A percentile compares a stretch with the other conserved stretches of the same genome.
These are phyloP conservation scores for Andrena minutula DNA, from an alignment of 2,888 invertebrate species.

Conservation along the genomic window DNA sequence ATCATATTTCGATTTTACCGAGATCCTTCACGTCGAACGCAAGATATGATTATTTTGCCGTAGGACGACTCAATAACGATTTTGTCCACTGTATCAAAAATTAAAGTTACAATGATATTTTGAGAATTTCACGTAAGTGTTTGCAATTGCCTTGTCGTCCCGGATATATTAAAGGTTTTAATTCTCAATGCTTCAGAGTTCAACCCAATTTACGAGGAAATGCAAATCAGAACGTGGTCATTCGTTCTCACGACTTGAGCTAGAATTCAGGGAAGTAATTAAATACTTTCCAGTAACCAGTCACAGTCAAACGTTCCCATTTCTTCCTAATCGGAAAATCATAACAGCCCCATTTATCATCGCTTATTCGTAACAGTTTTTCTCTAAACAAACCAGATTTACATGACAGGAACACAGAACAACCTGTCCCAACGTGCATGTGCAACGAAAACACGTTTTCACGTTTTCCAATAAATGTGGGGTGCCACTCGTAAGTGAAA, in stretches of 20 bases:
- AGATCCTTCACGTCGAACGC: too few relatives aligned
- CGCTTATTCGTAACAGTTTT: conserved; percentile 25
- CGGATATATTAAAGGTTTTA: too few relatives aligned
- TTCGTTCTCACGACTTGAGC: neutral
- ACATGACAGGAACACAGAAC: conserved; percentile 4
- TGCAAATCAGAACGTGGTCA: neutral
- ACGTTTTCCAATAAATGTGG: conserved; percentile 7
- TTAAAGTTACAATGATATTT: too few relatives aligned
- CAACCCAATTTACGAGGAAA: neutral
- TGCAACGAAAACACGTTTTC: conserved; percentile 9
- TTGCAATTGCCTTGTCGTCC: too few relatives aligned
- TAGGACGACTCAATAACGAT: too few relatives aligned
- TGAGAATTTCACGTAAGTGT: too few relatives aligned
- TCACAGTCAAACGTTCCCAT: conserved; percentile 24
- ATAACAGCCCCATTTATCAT: conserved; percentile 12
- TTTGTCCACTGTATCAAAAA: too few relatives aligned
- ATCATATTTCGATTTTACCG: too few relatives aligned
- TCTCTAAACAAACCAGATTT: conserved; percentile 16
- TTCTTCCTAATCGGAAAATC: conserved; percentile 6
- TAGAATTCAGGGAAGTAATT: neutral
- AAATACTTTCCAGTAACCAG: conserved; percentile 31
- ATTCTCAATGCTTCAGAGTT: neutral
- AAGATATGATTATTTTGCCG: too few relatives aligned
- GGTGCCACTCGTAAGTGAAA: conserved; percentile 43
- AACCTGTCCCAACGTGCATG: too few relatives aligned